These are phyloP conservation scores for Dendronephthya gigantea DNA, from an alignment of 64 coral and sea anemone genomes.

Conservation along the genomic window DNA sequence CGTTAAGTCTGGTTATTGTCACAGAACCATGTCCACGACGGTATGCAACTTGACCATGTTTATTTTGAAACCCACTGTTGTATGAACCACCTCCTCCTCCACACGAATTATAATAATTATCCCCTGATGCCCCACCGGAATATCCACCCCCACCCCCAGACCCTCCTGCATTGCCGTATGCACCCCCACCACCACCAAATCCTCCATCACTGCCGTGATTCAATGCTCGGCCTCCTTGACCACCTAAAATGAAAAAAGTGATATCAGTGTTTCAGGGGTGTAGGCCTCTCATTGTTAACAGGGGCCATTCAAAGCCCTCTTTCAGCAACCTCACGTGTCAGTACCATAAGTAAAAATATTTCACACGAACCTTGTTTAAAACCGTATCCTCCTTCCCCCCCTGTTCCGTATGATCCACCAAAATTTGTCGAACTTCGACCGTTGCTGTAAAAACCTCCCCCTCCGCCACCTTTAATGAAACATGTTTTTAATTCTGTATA, in stretches of 20 bases:
- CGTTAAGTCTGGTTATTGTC: no score
- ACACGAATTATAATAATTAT: neutral
- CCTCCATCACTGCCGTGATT: neutral
- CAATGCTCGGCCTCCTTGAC: neutral
- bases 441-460: constrained; percentile 16
- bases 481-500: neutral
- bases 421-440: neutral
- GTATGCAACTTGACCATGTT: neutral
- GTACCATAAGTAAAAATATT: no score
- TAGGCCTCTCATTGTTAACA: no score
- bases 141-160: constrained; percentile 28
- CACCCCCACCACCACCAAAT: constrained; percentile 30
- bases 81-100: constrained; percentile 34
- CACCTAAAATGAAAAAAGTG: neutral
- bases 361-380: neutral
- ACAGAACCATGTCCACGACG: constrained; percentile 25
- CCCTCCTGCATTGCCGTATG: neutral
- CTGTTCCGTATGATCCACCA: neutral
- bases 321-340: no score
- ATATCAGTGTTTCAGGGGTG: no score
- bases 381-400: constrained; percentile 30
- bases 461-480: constrained; percentile 12
- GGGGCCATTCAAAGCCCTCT: no score
- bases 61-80: constrained; percentile 13
- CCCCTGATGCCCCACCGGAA: constrained; percentile 25